These are phyloP conservation scores for Cardiocondyla obscurior DNA, from an alignment of 1,140 invertebrate species.

Conservation along the genomic window DNA sequence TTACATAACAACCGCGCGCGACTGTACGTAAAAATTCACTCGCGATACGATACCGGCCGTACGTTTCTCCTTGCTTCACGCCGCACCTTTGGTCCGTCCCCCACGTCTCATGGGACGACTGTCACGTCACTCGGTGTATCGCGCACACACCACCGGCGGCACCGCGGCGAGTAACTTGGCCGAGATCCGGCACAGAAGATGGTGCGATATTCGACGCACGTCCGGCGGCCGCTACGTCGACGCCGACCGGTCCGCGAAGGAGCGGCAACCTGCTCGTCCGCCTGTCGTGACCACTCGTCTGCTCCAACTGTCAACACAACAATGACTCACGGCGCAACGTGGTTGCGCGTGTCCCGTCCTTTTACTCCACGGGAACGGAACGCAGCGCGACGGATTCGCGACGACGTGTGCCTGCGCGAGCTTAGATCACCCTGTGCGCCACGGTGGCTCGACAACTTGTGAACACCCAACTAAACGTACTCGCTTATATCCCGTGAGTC, in stretches of 20 bases:
- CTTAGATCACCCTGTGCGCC: slow-evolving; percentile 59
- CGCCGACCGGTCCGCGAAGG: background rate
- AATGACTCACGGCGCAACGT: slow-evolving; percentile 64
- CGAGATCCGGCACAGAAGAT: background rate
- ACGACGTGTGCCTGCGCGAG: slow-evolving; percentile 3
- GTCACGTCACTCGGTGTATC: slow-evolving; percentile 16
- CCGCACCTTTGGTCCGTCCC: background rate
- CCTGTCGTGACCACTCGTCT: background rate
- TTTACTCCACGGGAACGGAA: background rate
- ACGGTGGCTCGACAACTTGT: slow-evolving; percentile 78
- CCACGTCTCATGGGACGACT: slow-evolving; percentile 2
- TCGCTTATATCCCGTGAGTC: slow-evolving; percentile 84
- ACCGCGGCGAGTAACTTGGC: background rate
- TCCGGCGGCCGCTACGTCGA: background rate
- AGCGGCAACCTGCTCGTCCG: slow-evolving; percentile 11
- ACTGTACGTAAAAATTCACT: slow-evolving; percentile 43
- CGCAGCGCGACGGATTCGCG: slow-evolving; percentile 8
- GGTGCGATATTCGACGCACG: background rate
- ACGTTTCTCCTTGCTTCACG: background rate
- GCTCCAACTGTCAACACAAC: slow-evolving; percentile 67
- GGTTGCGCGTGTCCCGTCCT: slow-evolving; percentile 83
- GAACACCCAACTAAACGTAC: slow-evolving; percentile 79
- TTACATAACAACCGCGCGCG: slow-evolving; percentile 60
- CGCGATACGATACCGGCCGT: background rate
- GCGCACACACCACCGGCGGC: slow-evolving; percentile 10